phyloP scores from a whole-genome alignment of 2,888 invertebrate genomes.

The Epirrita christyi region DNA sequence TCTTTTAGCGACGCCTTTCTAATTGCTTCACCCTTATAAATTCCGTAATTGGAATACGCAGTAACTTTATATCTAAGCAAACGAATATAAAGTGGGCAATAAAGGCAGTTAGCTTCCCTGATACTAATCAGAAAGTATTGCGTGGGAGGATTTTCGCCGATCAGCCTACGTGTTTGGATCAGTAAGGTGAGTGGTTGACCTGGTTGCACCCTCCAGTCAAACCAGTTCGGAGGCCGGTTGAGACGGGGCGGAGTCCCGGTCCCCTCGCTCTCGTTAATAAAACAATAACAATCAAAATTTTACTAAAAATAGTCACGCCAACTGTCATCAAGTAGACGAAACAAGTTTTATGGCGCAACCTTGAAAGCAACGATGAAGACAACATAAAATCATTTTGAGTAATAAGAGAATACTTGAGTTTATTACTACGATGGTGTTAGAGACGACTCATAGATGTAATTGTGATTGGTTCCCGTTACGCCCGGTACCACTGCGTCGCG shows the following conservation, averaged over 20 bases:
- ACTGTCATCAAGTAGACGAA: slow-evolving; percentile 34
- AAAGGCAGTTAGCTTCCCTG: slow-evolving; percentile 40
- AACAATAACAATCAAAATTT: slow-evolving; percentile 56
- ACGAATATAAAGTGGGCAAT: slow-evolving; percentile 37
- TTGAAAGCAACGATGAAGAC: slow-evolving; percentile 12
- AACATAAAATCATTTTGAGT: too few relatives aligned
- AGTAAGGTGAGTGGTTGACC: slow-evolving; percentile 72
- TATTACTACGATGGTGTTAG: too few relatives aligned
- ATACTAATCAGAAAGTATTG: slow-evolving; percentile 62
- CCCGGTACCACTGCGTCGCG: too few relatives aligned
- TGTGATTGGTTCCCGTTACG: too few relatives aligned
- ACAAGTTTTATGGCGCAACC: slow-evolving; percentile 28
- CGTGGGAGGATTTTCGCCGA: slow-evolving; percentile 71
- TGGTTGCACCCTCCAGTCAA: slow-evolving; percentile 66
- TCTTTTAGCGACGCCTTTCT: slow-evolving; percentile 11
- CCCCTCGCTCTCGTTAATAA: slow-evolving; percentile 45
- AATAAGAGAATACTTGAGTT: too few relatives aligned
- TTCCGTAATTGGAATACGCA: slow-evolving; percentile 32
- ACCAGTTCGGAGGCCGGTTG: slow-evolving; percentile 65
- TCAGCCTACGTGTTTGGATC: slow-evolving; percentile 73
- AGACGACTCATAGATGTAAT: too few relatives aligned
- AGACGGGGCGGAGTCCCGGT: slow-evolving; percentile 41
- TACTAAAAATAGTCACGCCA: slow-evolving; percentile 47
- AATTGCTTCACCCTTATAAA: slow-evolving; percentile 29
- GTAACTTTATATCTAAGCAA: slow-evolving; percentile 25